Evolutionary conservation across 1,140 invertebrate genomes (phyloP).

Genomic region (Heliconius melpomene): DNA sequence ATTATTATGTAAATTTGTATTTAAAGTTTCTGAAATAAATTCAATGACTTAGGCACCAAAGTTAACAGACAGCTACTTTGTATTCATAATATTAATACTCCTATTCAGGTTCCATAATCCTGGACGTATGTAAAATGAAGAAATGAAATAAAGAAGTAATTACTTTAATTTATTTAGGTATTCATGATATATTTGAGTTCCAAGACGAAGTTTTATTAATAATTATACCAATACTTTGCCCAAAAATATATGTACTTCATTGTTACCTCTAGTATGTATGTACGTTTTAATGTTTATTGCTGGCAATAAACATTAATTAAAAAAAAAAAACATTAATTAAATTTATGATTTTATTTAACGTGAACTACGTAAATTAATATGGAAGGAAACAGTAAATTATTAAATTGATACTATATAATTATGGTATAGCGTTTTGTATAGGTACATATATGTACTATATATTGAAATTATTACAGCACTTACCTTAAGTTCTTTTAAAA

Average conservation of each 20-base stretch:
- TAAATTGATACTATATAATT: not conserved
- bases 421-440: not conserved
- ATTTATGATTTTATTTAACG: not conserved
- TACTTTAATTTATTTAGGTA: too few species aligned
- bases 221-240: too few species aligned
- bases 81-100: too few species aligned
- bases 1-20: not conserved
- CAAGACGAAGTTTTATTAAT: too few species aligned
- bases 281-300: not conserved
- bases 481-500: constrained; percentile 91
- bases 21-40: too few species aligned
- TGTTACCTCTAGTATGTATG: not conserved
- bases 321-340: too few species aligned
- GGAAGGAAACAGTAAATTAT: not conserved
- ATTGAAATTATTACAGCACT: constrained; percentile 40
- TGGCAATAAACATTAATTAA: not conserved
- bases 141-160: too few species aligned
- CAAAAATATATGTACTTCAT: not conserved
- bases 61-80: too few species aligned
- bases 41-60: too few species aligned
- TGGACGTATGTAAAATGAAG: not conserved
- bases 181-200: too few species aligned
- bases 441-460: not conserved
- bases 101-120: not conserved
- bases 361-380: not conserved